Conservation (phyloP, 2,797 vertebrate species). For the Chelon auratus region DNA sequence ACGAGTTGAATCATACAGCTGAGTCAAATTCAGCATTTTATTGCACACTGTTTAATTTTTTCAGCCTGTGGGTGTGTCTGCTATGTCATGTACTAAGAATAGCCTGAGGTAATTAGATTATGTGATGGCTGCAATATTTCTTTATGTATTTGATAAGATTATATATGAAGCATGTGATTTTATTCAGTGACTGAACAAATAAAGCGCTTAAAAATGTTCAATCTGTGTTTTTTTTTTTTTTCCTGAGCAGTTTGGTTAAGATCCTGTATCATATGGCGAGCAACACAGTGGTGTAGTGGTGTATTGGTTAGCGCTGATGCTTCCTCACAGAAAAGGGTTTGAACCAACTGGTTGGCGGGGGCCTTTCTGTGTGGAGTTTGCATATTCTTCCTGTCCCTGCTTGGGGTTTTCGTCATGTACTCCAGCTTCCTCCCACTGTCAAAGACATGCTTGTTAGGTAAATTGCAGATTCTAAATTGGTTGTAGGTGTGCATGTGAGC, state of each 20-base stretch:
- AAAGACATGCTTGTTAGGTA: no score
- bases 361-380: no score
- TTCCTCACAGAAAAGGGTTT: no score
- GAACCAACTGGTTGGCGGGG: no score
- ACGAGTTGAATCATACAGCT: background rate
- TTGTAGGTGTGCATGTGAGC: no score
- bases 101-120: background rate
- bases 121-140: constrained; percentile 7
- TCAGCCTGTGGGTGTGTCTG: background rate
- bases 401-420: no score
- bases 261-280: no score
- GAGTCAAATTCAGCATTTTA: background rate
- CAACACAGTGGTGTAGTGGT: background rate
- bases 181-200: constrained; percentile 16
- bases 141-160: background rate
- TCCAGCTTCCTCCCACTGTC: no score
- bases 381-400: no score
- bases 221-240: background rate
- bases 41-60: background rate
- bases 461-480: no score
- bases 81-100: background rate
- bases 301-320: background rate
- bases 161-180: background rate
- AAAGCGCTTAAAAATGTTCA: constrained; percentile 13
- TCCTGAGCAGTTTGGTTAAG: no score